Conservation (phyloP, 2,888 invertebrate species). For the Meliscaeva auricollis region DNA sequence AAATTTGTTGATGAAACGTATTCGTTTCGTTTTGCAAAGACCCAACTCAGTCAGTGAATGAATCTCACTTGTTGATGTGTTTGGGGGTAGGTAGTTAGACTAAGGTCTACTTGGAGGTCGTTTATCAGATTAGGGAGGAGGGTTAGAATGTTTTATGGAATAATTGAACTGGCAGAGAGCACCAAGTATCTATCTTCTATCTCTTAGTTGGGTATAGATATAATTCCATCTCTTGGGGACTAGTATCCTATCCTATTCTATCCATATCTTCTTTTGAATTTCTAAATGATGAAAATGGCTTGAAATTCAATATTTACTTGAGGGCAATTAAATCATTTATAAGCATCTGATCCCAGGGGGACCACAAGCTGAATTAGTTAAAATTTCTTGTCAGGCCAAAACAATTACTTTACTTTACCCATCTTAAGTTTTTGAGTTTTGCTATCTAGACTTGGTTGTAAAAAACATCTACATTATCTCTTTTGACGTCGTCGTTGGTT, state of each 20-base stretch:
- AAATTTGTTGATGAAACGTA: conserved; percentile 48
- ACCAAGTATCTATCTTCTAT: not conserved
- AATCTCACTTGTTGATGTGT: conserved; percentile 33
- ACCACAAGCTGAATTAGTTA: not conserved
- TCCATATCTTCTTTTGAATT: not conserved
- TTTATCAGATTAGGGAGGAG: conserved; percentile 30
- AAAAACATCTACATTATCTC: too few species aligned
- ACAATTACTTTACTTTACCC: not conserved
- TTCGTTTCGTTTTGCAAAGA: conserved; percentile 40
- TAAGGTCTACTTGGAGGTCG: not conserved
- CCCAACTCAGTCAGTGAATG: not conserved
- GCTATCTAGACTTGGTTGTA: too few species aligned
- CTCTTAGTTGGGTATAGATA: too few species aligned
- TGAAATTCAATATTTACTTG: conserved; percentile 38
- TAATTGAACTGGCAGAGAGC: conserved; percentile 40
- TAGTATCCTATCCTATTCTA: not conserved
- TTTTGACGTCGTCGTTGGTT: too few species aligned
- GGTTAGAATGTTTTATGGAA: conserved; percentile 32
- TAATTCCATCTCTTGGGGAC: not conserved
- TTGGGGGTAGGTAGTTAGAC: not conserved
- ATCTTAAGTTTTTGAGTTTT: not conserved
- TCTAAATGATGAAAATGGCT: conserved; percentile 26
- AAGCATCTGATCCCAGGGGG: conserved; percentile 17
- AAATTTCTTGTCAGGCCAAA: not conserved
- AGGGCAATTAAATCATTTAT: conserved; percentile 45